phyloP scores from a whole-genome alignment of 2,888 invertebrate genomes.

The Harpalus rufipes region DNA sequence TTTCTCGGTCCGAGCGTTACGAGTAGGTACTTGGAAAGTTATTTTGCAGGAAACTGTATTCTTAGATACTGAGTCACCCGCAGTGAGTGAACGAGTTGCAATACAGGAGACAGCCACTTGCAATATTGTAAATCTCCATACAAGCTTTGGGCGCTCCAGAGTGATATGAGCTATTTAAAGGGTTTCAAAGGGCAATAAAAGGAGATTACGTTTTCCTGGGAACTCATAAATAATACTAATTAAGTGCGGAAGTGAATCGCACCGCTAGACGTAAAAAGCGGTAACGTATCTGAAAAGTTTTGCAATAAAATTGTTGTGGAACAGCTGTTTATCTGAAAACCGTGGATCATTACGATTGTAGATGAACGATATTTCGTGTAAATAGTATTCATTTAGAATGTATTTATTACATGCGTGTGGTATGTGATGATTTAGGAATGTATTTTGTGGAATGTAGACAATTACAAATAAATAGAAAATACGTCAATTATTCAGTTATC shows the following conservation, averaged over 20 bases:
- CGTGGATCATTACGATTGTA: neutral
- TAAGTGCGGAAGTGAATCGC: conserved; percentile 56
- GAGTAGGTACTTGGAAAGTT: too few species aligned
- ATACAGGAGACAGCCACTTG: too few species aligned
- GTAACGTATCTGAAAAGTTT: conserved; percentile 54
- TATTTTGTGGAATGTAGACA: too few species aligned
- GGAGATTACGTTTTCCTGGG: conserved; percentile 32
- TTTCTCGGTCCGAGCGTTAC: too few species aligned
- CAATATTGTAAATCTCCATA: conserved; percentile 24
- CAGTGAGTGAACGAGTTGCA: too few species aligned
- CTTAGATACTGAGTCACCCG: too few species aligned
- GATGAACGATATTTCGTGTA: conserved; percentile 33
- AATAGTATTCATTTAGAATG: conserved; percentile 28
- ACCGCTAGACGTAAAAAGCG: conserved; percentile 45
- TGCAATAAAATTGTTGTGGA: conserved; percentile 54
- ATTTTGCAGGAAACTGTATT: too few species aligned
- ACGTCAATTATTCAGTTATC: too few species aligned
- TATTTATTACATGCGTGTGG: conserved; percentile 4
- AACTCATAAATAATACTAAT: conserved; percentile 61
- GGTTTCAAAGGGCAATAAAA: conserved; percentile 45
- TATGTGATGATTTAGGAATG: neutral
- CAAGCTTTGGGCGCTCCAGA: neutral
- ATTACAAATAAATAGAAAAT: too few species aligned
- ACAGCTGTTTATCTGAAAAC: conserved; percentile 49
- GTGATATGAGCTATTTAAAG: conserved; percentile 51